Percentiles rank a stretch among this genome's conserved stretches.
phyloP scores from a whole-genome alignment of 92 coral and sea anemone species.

The Diadumene lineata region DNA sequence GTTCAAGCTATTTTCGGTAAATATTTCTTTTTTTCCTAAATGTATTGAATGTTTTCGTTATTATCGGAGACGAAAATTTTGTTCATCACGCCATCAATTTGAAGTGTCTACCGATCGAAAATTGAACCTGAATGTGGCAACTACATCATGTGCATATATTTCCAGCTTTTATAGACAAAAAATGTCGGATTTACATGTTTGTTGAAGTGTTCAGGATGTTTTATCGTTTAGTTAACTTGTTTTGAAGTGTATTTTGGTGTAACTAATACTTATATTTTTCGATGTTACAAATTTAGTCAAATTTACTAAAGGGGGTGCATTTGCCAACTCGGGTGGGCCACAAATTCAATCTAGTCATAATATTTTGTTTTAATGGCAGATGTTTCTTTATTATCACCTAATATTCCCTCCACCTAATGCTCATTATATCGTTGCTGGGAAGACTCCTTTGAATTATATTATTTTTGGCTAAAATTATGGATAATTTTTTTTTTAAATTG shows the following conservation, averaged over 20 bases:
- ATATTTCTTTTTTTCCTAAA: not conserved
- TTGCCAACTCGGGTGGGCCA: conserved; percentile 28
- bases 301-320: not conserved
- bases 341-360: conserved; percentile 3
- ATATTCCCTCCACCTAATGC: not conserved
- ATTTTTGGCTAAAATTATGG: too few relatives aligned
- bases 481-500: too few relatives aligned
- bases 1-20: not conserved
- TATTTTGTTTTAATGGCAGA: conserved; percentile 5
- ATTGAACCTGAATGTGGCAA: conserved; percentile 3
- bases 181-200: not conserved
- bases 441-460: not conserved
- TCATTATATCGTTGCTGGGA: not conserved
- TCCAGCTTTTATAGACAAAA: not conserved
- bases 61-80: conserved; percentile 1
- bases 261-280: not conserved
- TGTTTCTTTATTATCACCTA: not conserved
- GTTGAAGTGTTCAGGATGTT: not conserved
- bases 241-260: not conserved
- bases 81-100: conserved; percentile 35
- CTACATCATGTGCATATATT: not conserved
- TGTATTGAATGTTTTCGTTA: not conserved
- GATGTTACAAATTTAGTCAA: not conserved
- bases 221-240: not conserved
- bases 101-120: conserved; percentile 6